A percentile compares a stretch with the other conserved stretches of the same genome.
These are phyloP conservation scores for Smithornis capensis DNA, from an alignment of 2,113 vertebrate genomes.

Conservation along the genomic window DNA sequence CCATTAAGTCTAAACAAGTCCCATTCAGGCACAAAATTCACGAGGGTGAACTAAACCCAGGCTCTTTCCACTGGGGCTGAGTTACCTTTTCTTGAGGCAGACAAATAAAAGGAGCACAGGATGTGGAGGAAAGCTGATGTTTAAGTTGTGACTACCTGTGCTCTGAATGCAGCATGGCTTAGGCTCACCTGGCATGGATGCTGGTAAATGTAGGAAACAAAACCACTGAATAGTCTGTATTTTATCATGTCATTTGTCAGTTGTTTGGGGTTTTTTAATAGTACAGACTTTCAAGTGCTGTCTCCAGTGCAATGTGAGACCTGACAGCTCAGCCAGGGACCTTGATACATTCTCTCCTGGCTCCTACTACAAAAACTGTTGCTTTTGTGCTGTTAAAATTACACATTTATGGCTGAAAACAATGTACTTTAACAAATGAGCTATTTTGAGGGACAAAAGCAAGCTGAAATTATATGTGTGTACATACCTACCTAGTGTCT, in stretches of 20 bases:
- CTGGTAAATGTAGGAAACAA: neutral
- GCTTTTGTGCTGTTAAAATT: neutral
- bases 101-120: neutral
- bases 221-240: neutral
- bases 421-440: neutral
- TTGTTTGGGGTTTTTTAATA: neutral
- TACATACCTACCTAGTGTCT: neutral
- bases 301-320: neutral
- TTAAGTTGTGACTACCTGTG: neutral
- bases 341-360: neutral
- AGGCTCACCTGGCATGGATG: neutral
- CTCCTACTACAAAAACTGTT: neutral
- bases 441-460: neutral
- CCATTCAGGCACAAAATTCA: neutral
- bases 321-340: neutral
- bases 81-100: neutral
- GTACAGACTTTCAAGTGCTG: neutral
- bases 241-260: neutral
- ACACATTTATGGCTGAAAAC: neutral
- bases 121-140: neutral
- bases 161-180: neutral
- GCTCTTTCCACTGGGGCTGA: neutral
- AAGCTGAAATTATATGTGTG: neutral
- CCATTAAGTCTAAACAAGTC: neutral
- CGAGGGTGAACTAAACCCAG: neutral